Conservation (phyloP, 2,113 vertebrate genomes). For the Erythrolamprus reginae region DNA sequence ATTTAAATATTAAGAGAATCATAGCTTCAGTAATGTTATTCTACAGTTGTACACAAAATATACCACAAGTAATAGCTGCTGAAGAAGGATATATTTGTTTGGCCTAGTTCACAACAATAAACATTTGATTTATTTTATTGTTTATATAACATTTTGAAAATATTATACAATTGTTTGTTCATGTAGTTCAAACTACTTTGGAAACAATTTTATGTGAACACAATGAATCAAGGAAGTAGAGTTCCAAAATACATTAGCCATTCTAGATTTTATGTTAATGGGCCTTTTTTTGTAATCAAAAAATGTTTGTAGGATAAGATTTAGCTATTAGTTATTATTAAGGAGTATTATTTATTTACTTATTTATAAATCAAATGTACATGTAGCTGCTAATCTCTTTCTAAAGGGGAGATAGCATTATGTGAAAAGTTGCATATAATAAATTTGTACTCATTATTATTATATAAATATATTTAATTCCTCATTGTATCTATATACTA, state of each 20-base stretch:
- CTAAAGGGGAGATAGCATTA: not conserved
- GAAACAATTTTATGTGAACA: not conserved
- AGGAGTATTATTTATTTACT: not conserved
- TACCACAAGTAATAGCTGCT: constrained; percentile 30
- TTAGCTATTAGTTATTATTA: not conserved
- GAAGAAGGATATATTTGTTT: constrained; percentile 45
- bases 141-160: constrained; percentile 20
- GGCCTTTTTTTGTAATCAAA: not conserved
- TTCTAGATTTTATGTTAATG: not conserved
- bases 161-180: not conserved
- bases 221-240: not conserved
- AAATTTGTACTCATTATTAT: not conserved
- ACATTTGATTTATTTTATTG: constrained; percentile 39
- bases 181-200: constrained; percentile 1
- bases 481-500: not conserved
- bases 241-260: not conserved
- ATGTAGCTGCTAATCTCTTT: not conserved
- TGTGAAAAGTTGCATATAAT: not conserved
- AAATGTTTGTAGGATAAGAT: not conserved
- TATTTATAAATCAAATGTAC: not conserved
- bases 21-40: constrained; percentile 74
- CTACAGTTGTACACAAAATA: constrained; percentile 70
- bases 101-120: constrained; percentile 35
- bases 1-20: constrained; percentile 90
- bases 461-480: not conserved